Base-by-base conservation (phyloP, 2,113 vertebrate genomes). In the Dolichallabes microphthalmus region DNA sequence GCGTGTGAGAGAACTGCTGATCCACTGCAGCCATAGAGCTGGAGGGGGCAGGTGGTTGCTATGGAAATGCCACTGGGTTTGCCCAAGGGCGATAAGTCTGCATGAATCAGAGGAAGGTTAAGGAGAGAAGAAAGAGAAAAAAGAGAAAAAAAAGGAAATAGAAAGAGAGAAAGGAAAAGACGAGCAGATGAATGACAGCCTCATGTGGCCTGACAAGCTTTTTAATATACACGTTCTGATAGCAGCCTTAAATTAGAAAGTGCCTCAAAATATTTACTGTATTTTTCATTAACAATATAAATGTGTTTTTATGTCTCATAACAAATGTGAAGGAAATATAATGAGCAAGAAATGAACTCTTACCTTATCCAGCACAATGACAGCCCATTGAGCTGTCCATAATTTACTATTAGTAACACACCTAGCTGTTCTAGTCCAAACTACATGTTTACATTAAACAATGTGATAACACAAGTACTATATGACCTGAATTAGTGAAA, bases 51-150 rank as follows among this genome's bases (percentile, higher is more conserved):
- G 94, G 92, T 95, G 93, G 92, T 92, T 94, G 91, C 89, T 78
- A 94, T 95, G 94, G 93, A 94, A 93, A 90, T 90, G 94, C 95
- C 95, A 94, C 93, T 93, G 96, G 95, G 93, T 95, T 94, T 95
- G 93, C 93, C 95, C 95, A 94, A 95, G 94, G 94, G 95, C 95
- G 95, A 95, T 95, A 96, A 96, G 95, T 95, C 95, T 94, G 95
- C 93, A 94, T 95, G 96, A 95, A 97, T 97, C 96, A 96, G 95
- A 96, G 91, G 94, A 97, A 85, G 88, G 86, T 87, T 87, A 88
- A 87, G 87, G 66, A 80, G 83, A 71, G 64, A 81, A 86, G 78
- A 76, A 68, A 77, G 74, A 63, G 76, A 82, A 77, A 66, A 53
- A 39, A 85, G 27, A n/a, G 22, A 20, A 81, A 69, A 45, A 74